phyloP scores from a whole-genome alignment of 2,797 vertebrate genomes.

The Halcyon chelicuti region DNA sequence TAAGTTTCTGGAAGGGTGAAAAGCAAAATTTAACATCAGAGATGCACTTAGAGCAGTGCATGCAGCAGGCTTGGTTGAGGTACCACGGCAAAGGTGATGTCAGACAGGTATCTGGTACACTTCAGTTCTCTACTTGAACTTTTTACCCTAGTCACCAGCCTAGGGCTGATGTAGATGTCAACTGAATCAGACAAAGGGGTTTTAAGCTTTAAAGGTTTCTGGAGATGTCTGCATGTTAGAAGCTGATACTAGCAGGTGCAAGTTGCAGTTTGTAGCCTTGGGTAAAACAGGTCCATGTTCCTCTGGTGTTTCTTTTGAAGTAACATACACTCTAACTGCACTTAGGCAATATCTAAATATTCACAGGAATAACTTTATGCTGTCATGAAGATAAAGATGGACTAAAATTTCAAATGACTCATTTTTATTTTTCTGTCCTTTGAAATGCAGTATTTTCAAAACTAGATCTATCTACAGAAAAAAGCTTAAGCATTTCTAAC shows the following conservation, averaged over 20 bases:
- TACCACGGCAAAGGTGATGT: background rate
- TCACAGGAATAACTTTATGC: background rate
- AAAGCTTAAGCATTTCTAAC: slow-evolving; percentile 90
- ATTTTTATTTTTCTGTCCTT: slow-evolving; percentile 44
- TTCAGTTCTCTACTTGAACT: background rate
- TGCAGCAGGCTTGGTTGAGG: background rate
- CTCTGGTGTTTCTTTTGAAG: background rate
- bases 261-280: background rate
- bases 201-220: background rate
- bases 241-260: background rate
- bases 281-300: background rate
- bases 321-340: background rate
- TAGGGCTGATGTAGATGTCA: background rate
- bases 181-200: background rate
- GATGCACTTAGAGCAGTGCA: accelerated
- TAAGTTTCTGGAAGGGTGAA: background rate
- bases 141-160: background rate
- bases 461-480: slow-evolving; percentile 75
- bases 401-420: background rate
- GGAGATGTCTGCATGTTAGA: background rate
- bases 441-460: slow-evolving; percentile 48
- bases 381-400: background rate
- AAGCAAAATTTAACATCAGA: background rate
- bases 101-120: background rate
- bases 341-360: background rate